Base-by-base conservation (phyloP, 2,113 vertebrate species). In the Hyla sarda region DNA sequence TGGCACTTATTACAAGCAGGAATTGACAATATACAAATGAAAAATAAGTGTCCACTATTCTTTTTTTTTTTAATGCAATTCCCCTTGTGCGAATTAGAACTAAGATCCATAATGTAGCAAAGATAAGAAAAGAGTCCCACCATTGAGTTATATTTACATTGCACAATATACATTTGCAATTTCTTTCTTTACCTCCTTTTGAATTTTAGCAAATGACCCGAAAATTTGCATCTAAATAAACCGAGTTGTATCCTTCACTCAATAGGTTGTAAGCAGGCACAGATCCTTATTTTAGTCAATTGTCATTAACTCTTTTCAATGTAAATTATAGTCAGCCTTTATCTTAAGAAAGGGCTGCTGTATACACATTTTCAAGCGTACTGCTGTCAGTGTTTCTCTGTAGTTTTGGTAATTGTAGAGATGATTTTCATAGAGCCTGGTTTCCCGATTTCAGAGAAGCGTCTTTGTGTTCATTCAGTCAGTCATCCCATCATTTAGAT, bases 401-500 rank as follows among this genome's bases (percentile, higher is more conserved):
- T 54, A 28, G 45, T 21, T 47, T 54, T 73, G 41, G 76, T 81
- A 86, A 86, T 86, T 86, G 84, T 73, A 81, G 65, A 81, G 77
- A 86, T 86, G 52, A 81, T 86, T 81, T 72, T 81, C 77, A 58
- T 25, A 8, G n/a, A 79, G n/a, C 23, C 47, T 41, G 16, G n/a
- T 72, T 80, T 58, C 62, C 30, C 21, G 13, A 47, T 56, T 80
- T 86, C 50, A 80, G 67, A 72, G 67, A 28, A 48, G 69, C 25
- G 62, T 65, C 83, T 21, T 72, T 90, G 77, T 87, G 48, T 19
- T 21, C 58, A 82, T 19, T 81, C 76, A 74, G 52, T 74, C 52
- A 84, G 82, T 74, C 71, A 81, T 84, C 41, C 82, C 56, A 83
- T 87, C 87, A 87, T 80, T 81, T 80, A 87, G 41, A 71, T 84